Evolutionary conservation across 2,888 invertebrate genomes (phyloP), one percentile per base, ranked within the genome.

Genomic region (Mythimna albipuncta): DNA sequence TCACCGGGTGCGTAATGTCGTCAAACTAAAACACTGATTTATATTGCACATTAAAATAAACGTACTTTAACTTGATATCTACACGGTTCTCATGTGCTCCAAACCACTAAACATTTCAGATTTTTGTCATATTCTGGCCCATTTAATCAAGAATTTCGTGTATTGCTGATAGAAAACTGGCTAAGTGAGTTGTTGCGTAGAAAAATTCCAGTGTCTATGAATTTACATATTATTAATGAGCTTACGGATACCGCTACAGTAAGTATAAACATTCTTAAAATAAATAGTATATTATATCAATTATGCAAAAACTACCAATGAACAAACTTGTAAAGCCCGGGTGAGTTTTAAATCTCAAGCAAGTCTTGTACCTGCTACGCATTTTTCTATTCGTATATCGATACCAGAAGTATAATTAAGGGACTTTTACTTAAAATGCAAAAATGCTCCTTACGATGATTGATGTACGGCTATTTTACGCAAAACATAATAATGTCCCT

Each of bases 61-160:
- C 47, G 38, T 72, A 26, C 6, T 64, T 72, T 58, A 50, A 41
- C 10, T 72, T 0, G 19, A 32, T 19, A 32, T 32, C 5, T 32
- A 32, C 32, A 32, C 32, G 3, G 5, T 32, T 32, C 19, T 6
- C 2, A 44, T 0, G 1, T 1, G 6, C 44, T 55, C 16, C 26
- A n/a, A 54, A 55, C n/a, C 19, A 35, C 9, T 11, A 62, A 21
- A 21, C 2, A 62, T 84, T 90, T 58, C 87, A 96, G 97, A 72
- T 99, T 99, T 93, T 94, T 99, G 57, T 98, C 98, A 0, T 99
- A 99, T 88, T 97, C 98, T 16, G 99, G 99, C 1, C 99, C 99
- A 0, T 99, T 99, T 90, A 99, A 99, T 95, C 99, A 99, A 94
- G 98, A 98, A 90, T 99, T 98, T 93, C 96, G 99, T 57, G 91